Conservation (phyloP, 2,797 vertebrate species). For the Eulemur rubriventer region DNA sequence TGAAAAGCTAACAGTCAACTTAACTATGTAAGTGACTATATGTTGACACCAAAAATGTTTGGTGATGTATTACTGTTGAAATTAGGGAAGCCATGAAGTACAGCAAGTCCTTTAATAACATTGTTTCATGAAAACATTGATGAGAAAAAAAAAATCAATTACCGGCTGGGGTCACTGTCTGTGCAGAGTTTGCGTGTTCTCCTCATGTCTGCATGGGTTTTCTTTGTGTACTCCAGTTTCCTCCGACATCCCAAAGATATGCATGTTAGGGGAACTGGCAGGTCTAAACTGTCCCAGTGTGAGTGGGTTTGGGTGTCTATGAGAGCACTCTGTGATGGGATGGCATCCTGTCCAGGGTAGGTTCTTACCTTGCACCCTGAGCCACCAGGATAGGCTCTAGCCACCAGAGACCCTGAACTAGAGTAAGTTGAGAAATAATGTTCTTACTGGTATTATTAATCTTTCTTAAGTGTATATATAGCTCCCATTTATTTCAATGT, state of each 20-base stretch:
- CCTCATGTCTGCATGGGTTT: not conserved
- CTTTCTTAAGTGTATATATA: not conserved
- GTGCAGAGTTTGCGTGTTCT: not conserved
- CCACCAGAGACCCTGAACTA: not conserved
- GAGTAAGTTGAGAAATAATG: not conserved
- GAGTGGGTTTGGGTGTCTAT: not conserved
- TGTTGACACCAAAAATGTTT: not conserved
- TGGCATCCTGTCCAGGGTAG: not conserved
- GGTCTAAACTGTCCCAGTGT: not conserved
- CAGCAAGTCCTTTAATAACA: not conserved
- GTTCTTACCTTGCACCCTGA: not conserved
- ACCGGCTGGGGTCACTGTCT: too few species aligned
- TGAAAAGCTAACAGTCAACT: not conserved
- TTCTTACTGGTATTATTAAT: not conserved
- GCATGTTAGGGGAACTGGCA: not conserved
- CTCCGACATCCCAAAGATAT: not conserved
- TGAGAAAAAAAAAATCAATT: not conserved
- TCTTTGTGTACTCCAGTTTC: not conserved
- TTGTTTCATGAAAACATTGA: not conserved
- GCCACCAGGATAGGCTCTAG: not conserved
- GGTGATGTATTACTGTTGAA: not conserved
- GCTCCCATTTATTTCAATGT: not conserved
- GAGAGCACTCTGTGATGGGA: not conserved
- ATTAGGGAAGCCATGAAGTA: not conserved
- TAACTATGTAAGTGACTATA: not conserved